Base-by-base conservation (phyloP, 2,113 vertebrate species). In the Myiopsitta monachus region DNA sequence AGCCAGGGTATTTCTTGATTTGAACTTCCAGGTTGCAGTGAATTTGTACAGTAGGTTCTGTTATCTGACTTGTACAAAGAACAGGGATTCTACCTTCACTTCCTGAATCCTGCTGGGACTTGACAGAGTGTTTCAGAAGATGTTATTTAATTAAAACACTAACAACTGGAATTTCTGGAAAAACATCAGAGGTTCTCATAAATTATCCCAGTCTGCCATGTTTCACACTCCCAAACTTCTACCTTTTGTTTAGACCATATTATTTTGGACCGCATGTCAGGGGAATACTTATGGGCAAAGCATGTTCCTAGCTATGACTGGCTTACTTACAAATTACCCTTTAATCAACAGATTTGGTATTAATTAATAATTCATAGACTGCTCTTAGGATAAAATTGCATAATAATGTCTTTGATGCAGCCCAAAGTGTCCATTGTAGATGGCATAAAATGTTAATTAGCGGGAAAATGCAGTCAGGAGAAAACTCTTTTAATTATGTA, bases 401-500 rank as follows among this genome's bases (percentile, higher is more conserved):
- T 98, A 97, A 98, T 98, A 97, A 98, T 86, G 80, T 93, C 95
- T 96, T 88, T 90, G 94, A 96, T 94, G 97, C 95, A 97, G 96
- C 95, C 95, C 96, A 89, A 91, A 96, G 78, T 98, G 95, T 98
- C 98, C 97, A 97, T 96, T 96, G 95, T 94, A 97, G 97, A 97
- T 96, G 94, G 96, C 90, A 90, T 97, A 97, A 98, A 97, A 97
- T 97, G 98, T 97, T 98, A 98, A 98, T 98, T 97, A 96, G 95
- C 91, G 95, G 94, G 87, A 96, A 97, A 96, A 97, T 41, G 94
- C 92, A 98, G 96, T 97, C 96, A 96, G 95, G 95, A 97, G 96
- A 98, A 95, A 96, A 98, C 94, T 97, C 89, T 98, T 97, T 98
- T 98, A 98, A 98, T 98, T 98, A 98, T 97, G 96, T 98, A 98